phyloP scores from a whole-genome alignment of 2,888 invertebrate species.

The Eilema griseolum region DNA sequence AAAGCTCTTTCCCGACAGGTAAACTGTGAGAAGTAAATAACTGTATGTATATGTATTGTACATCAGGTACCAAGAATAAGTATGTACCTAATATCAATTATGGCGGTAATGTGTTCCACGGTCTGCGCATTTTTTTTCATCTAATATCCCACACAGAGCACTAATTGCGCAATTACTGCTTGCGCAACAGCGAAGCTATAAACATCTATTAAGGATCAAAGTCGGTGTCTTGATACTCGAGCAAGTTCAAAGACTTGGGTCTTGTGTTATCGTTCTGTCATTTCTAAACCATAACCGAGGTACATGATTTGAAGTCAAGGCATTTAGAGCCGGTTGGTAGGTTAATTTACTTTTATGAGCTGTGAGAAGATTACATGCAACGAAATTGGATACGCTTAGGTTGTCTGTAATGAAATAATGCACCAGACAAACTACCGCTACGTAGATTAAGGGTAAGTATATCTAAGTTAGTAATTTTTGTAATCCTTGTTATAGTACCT shows the following conservation, averaged over 20 bases:
- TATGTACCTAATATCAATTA: not conserved
- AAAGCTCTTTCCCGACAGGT: not conserved
- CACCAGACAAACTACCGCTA: not conserved
- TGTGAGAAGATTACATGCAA: conserved; percentile 55
- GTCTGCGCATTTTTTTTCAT: conserved; percentile 10
- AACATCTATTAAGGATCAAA: conserved; percentile 37
- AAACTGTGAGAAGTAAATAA: not conserved
- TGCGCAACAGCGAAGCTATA: conserved; percentile 16
- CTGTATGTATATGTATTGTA: not conserved
- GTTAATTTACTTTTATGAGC: conserved; percentile 68
- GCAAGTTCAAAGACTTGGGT: conserved; percentile 32
- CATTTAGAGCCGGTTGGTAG: conserved; percentile 36
- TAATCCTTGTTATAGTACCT: not conserved
- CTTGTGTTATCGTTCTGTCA: conserved; percentile 25
- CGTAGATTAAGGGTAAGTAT: not conserved
- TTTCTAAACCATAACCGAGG: conserved; percentile 29
- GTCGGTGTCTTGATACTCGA: conserved; percentile 22
- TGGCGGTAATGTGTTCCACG: not conserved
- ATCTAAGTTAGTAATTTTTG: not conserved
- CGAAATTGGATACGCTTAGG: conserved; percentile 54
- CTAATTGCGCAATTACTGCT: conserved; percentile 21
- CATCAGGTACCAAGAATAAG: not conserved
- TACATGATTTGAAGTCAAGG: conserved; percentile 31
- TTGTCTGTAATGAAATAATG: conserved; percentile 35
- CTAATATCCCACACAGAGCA: conserved; percentile 2